These are phyloP conservation scores for Charaxes varanes DNA, from an alignment of 1,140 invertebrate species.

Conservation along the genomic window DNA sequence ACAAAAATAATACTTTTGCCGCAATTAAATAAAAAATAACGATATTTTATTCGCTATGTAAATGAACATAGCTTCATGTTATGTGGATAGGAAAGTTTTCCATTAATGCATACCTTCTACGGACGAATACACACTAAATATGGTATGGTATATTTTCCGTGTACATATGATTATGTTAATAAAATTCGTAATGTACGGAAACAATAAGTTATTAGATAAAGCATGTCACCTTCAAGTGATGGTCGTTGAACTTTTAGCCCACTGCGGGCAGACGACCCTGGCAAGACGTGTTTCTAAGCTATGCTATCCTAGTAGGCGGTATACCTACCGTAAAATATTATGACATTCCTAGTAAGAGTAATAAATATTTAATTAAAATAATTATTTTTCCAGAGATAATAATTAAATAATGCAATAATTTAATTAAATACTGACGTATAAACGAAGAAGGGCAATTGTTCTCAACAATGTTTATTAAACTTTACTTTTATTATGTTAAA, in stretches of 20 bases:
- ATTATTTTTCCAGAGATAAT: too few species aligned
- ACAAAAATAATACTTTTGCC: too few species aligned
- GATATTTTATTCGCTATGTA: too few species aligned
- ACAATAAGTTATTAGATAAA: slow-evolving; percentile 26
- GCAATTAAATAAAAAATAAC: too few species aligned
- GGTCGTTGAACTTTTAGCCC: slow-evolving; percentile 55
- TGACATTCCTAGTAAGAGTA: slow-evolving; percentile 20
- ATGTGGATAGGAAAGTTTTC: too few species aligned
- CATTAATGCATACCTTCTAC: neutral
- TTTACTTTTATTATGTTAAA: neutral
- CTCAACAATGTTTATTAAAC: too few species aligned
- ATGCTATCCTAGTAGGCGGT: slow-evolving; percentile 29
- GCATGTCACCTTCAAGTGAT: slow-evolving; percentile 25
- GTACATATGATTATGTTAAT: slow-evolving; percentile 6
- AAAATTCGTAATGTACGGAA: slow-evolving; percentile 16
- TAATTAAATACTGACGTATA: too few species aligned
- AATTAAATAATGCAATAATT: too few species aligned
- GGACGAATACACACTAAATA: slow-evolving; percentile 3
- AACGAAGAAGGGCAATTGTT: too few species aligned
- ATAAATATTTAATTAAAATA: too few species aligned
- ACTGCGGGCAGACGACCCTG: slow-evolving; percentile 34
- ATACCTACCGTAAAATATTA: slow-evolving; percentile 27
- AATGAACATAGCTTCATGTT: too few species aligned
- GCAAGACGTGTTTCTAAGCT: slow-evolving; percentile 21
- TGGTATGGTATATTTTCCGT: neutral